Evolutionary conservation across 1,140 invertebrate species (phyloP).

Genomic region (Gonioctena quinquepunctata): DNA sequence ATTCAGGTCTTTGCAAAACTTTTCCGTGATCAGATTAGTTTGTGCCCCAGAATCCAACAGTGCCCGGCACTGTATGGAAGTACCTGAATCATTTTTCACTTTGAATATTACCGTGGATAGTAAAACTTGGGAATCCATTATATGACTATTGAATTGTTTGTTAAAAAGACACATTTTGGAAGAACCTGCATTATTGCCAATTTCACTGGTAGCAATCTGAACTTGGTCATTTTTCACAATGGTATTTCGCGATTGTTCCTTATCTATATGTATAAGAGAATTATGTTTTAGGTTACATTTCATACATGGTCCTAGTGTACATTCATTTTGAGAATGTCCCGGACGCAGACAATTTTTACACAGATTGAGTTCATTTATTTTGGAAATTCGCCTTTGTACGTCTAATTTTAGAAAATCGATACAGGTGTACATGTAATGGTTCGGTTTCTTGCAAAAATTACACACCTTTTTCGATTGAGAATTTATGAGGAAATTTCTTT

Average conservation of each 20-base stretch:
- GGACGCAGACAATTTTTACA: neutral
- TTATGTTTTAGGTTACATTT: constrained; percentile 15
- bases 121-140: neutral
- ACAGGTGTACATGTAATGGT: too few species aligned
- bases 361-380: neutral
- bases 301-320: neutral
- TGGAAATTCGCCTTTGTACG: neutral
- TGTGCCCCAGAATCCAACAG: neutral
- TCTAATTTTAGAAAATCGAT: too few species aligned
- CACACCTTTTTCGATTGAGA: too few species aligned
- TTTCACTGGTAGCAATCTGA: neutral
- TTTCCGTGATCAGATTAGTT: constrained; percentile 17
- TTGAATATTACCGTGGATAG: constrained; percentile 3
- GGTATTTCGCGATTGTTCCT: neutral
- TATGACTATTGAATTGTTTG: too few species aligned
- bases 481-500: too few species aligned
- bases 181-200: neutral
- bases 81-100: constrained; percentile 9
- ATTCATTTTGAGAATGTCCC: neutral
- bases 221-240: too few species aligned
- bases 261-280: constrained; percentile 2
- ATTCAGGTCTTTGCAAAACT: constrained; percentile 12
- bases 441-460: too few species aligned
- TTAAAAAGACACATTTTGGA: constrained; percentile 16
- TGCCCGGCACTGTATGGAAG: constrained; percentile 9